Conservation (phyloP, 2,797 vertebrate species). For the Octomys mimax region DNA sequence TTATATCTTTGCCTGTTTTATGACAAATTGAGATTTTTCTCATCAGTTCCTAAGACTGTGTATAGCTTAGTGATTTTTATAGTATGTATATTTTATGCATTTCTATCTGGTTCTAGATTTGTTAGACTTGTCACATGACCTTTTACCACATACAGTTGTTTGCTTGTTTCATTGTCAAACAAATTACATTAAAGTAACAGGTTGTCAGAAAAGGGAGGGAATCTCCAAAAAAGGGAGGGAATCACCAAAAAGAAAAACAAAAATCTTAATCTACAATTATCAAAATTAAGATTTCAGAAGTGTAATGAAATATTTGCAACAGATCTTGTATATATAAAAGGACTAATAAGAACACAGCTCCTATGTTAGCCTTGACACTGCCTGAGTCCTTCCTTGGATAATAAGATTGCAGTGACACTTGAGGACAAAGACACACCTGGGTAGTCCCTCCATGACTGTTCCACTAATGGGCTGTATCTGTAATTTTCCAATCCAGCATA, state of each 20-base stretch:
- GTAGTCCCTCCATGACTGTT: accelerated
- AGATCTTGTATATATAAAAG: neutral
- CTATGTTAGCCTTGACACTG: no score
- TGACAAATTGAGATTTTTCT: neutral
- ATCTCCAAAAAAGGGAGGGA: neutral
- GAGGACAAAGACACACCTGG: neutral
- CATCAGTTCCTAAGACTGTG: neutral
- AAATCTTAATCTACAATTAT: neutral
- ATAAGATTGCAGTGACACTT: neutral
- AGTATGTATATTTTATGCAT: neutral
- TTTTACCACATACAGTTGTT: neutral
- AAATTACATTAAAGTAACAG: neutral
- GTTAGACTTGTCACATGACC: neutral
- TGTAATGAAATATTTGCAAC: neutral
- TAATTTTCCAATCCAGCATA: neutral
- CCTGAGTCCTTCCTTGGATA: neutral
- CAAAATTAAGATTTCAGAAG: constrained; percentile 4
- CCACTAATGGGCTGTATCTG: accelerated
- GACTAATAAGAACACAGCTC: neutral
- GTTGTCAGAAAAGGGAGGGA: neutral
- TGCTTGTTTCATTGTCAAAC: neutral
- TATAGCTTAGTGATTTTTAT: neutral
- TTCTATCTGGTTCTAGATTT: neutral
- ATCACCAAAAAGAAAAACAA: neutral
- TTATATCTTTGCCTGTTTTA: neutral